Evolutionary conservation across 2,888 invertebrate species (phyloP), one percentile per base, ranked within the genome.

Genomic region (Erebia aethiops): DNA sequence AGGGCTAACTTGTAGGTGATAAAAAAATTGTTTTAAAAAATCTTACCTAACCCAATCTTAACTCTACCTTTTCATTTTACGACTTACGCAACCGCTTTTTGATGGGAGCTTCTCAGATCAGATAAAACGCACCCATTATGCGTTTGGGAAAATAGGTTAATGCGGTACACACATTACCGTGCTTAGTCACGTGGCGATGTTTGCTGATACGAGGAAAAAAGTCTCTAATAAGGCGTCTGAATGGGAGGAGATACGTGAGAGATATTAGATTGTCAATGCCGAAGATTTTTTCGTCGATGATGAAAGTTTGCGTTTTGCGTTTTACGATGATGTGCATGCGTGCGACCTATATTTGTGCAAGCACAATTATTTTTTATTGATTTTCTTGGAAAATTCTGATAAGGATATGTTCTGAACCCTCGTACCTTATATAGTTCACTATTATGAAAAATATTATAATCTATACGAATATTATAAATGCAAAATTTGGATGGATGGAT

Each of bases 141-240:
- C 70, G 72, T 70, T 70, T 70, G 57, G 72, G 82, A 84, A 84
- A 88, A 91, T 90, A 87, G 91, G 88, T 86, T 91, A 91, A 91
- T 89, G 89, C 86, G 84, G 83, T 84, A 82, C 83, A 83, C 43
- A 21, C 86, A 90, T 91, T 91, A 91, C 80, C 79, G 80, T 86
- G 87, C 82, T 86, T 84, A 88, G 90, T 91, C 89, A 91, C 91
- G 91, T 90, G 84, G 82, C 84, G 90, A 87, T 87, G 82, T 74
- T 81, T 77, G 77, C 69, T 77, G 80, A 82, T 83, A 81, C 18
- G 64, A 65, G 61, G 56, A 74, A 72, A 74, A 70, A 76, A 75
- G 65, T 56, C 70, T 73, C 72, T 74, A 74, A 74, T 79, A 77
- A 75, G 74, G 67, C 67, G 75, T 71, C 71, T 69, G 64, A 56